A percentile compares a stretch with the other conserved stretches of the same genome.
Evolutionary conservation across 2,888 invertebrate genomes (phyloP).

Genomic region (Sarcophaga rosellei): DNA sequence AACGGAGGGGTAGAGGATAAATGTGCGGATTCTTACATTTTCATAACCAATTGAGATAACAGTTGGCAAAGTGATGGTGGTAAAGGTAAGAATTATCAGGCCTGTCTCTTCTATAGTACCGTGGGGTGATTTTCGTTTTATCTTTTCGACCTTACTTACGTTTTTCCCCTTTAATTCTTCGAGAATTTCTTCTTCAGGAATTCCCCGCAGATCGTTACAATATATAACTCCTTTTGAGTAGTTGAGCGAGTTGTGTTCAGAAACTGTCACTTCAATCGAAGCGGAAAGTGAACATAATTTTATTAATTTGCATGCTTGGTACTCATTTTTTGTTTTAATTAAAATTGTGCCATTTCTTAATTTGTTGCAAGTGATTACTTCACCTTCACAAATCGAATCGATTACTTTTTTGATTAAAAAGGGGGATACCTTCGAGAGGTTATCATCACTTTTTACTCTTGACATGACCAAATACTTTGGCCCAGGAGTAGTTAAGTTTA

Average conservation of each 20-base stretch:
- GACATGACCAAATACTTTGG: slow-evolving; percentile 5
- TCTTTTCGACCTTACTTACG: slow-evolving; percentile 22
- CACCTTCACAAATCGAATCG: slow-evolving; percentile 15
- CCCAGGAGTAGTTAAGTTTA: not conserved
- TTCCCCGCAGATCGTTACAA: slow-evolving; percentile 20
- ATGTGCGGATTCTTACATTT: too few relatives aligned
- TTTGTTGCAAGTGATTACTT: not conserved
- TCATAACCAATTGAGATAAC: too few relatives aligned
- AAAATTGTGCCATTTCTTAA: too few relatives aligned
- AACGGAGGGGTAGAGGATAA: not conserved
- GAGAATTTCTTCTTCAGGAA: slow-evolving; percentile 19
- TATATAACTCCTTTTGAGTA: slow-evolving; percentile 25
- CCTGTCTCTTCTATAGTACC: too few relatives aligned
- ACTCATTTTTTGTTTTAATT: too few relatives aligned
- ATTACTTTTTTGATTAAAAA: slow-evolving; percentile 15
- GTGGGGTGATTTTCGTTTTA: not conserved
- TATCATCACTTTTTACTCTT: slow-evolving; percentile 2
- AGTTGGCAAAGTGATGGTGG: not conserved
- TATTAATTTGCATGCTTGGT: too few relatives aligned
- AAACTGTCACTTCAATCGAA: not conserved
- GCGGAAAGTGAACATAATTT: not conserved
- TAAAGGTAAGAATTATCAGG: not conserved
- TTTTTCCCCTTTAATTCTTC: slow-evolving; percentile 12
- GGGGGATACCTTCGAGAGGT: too few relatives aligned
- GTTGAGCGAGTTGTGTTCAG: slow-evolving; percentile 12